Conservation (phyloP, 64 coral and sea anemone species). For the Stylophora pistillata region DNA sequence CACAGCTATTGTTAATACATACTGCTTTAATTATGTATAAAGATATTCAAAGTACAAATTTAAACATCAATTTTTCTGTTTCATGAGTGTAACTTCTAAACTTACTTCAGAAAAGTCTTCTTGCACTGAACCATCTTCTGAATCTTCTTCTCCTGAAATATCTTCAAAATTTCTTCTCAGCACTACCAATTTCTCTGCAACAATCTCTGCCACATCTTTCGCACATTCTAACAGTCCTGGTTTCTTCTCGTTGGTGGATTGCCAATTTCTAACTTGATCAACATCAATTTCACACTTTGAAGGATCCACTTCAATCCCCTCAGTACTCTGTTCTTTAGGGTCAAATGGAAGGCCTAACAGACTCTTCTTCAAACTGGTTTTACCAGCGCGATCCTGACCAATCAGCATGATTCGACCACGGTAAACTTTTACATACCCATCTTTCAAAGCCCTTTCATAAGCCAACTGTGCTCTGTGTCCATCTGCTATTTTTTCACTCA, state of each 20-base stretch:
- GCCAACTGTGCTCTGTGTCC: neutral
- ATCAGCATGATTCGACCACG: constrained; percentile 21
- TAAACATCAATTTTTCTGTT: too few relatives aligned
- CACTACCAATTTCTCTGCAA: too few relatives aligned
- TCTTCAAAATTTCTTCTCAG: too few relatives aligned
- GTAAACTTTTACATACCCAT: constrained; percentile 9
- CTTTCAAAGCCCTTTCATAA: constrained; percentile 11
- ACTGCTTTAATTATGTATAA: too few relatives aligned
- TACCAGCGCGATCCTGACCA: constrained; percentile 43
- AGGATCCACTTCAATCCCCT: constrained; percentile 30
- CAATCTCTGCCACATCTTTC: neutral
- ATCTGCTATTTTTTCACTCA: neutral
- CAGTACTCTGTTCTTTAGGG: constrained; percentile 20
- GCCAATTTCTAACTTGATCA: constrained; percentile 18
- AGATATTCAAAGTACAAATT: too few relatives aligned
- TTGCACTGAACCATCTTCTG: too few relatives aligned
- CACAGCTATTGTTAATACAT: too few relatives aligned
- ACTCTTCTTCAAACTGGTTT: constrained; percentile 48
- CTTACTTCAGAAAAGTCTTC: too few relatives aligned
- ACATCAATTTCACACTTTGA: constrained; percentile 25
- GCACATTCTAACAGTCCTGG: neutral
- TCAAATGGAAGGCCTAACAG: constrained; percentile 39
- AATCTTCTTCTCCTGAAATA: too few relatives aligned
- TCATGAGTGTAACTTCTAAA: too few relatives aligned
- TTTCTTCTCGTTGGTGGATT: neutral